Percentiles rank a stretch among this genome's conserved stretches.
Conservation (phyloP, 30 jellyfish, hydroid and myxozoan genomes). For the Rhopilema esculentum region DNA sequence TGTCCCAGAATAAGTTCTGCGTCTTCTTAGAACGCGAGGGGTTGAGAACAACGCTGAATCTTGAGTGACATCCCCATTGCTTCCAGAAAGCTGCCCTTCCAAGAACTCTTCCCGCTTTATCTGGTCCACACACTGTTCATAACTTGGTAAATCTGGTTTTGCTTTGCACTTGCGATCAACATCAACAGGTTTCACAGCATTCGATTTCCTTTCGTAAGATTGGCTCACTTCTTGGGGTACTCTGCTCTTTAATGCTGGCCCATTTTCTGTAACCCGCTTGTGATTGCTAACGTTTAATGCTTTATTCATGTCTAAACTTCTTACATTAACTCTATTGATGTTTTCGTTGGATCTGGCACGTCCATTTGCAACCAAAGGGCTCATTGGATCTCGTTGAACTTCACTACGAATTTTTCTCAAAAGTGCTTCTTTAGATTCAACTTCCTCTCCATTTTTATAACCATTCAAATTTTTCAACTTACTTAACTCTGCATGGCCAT, state of each 20-base stretch:
- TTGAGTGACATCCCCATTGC: not conserved
- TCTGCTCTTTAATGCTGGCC: not conserved
- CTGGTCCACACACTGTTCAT: slow-evolving; percentile 26
- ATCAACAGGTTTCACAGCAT: not conserved
- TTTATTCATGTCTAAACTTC: not conserved
- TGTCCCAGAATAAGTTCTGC: slow-evolving; percentile 61
- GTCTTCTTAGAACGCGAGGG: slow-evolving; percentile 67
- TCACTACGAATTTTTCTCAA: slow-evolving; percentile 54
- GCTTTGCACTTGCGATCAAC: not conserved
- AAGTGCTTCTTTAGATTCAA: slow-evolving; percentile 62
- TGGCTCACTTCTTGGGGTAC: not conserved
- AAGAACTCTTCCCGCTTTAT: slow-evolving; percentile 4
- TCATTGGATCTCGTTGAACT: slow-evolving; percentile 45
- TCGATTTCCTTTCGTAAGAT: not conserved
- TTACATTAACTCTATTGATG: slow-evolving; percentile 3
- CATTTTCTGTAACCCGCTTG: not conserved
- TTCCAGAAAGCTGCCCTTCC: slow-evolving; percentile 8
- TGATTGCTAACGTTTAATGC: not conserved
- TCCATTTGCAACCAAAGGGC: not conserved
- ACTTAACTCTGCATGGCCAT: slow-evolving; percentile 14
- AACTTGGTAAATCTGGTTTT: slow-evolving; percentile 32
- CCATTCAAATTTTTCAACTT: not conserved
- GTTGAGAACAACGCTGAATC: slow-evolving; percentile 37
- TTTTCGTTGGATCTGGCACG: slow-evolving; percentile 31
- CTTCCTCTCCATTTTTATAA: slow-evolving; percentile 12